Evolutionary conservation across 2,113 vertebrate species (phyloP).

Genomic region (Lutjanus erythropterus): DNA sequence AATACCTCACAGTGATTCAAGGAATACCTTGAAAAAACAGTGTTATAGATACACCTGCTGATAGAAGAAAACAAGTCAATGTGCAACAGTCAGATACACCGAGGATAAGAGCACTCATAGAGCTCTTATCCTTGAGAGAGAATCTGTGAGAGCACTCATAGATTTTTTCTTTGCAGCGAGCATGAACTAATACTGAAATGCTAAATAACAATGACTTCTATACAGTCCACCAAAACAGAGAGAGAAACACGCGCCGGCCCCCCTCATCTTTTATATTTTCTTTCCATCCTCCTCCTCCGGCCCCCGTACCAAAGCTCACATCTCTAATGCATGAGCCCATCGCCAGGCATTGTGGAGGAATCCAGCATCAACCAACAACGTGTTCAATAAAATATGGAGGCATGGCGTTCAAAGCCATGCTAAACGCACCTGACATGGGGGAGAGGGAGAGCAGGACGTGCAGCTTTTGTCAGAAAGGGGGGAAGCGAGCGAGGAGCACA

Average conservation of each 20-base stretch:
- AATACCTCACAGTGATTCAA: conserved; percentile 41
- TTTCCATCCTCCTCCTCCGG: conserved; percentile 63
- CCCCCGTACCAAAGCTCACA: conserved; percentile 58
- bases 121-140: conserved; percentile 56
- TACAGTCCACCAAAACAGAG: conserved; percentile 60
- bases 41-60: conserved; percentile 34
- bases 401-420: conserved; percentile 83
- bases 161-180: conserved; percentile 56
- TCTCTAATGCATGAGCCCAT: conserved; percentile 85
- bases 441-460: conserved; percentile 70
- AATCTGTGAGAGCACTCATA: conserved; percentile 49
- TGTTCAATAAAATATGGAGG: conserved; percentile 85
- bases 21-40: conserved; percentile 39
- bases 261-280: conserved; percentile 47
- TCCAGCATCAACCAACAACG: conserved; percentile 83
- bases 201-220: conserved; percentile 65
- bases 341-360: conserved; percentile 75
- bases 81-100: conserved; percentile 44
- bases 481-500: conserved; percentile 37
- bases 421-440: conserved; percentile 81
- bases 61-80: conserved; percentile 65
- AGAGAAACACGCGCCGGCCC: conserved; percentile 33
- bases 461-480: conserved; percentile 70
- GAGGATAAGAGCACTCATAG: conserved; percentile 48
- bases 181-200: conserved; percentile 47